Conservation (phyloP, 2,113 vertebrate genomes). For the Hylia prasina region DNA sequence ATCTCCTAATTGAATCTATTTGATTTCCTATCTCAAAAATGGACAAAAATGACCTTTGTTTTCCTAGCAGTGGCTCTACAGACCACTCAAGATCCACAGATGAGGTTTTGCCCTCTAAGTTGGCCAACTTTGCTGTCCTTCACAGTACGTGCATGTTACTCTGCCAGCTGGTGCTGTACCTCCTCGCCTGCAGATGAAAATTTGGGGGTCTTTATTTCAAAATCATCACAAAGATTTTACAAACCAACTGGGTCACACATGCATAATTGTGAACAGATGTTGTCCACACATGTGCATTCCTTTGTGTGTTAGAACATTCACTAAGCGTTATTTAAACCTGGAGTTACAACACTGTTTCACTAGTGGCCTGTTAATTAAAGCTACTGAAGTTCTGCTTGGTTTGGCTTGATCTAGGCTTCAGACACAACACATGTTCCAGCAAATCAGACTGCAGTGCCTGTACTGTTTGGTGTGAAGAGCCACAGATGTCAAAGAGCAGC, state of each 20-base stretch:
- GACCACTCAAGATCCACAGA: background rate
- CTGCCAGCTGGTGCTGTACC: background rate
- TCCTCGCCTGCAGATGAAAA: background rate
- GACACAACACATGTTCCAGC: background rate
- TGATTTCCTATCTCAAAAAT: background rate
- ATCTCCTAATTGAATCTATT: background rate
- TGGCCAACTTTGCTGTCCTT: background rate
- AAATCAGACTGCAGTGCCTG: background rate
- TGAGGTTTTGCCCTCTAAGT: background rate
- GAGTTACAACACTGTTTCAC: background rate
- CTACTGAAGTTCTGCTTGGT: background rate
- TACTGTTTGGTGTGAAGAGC: background rate
- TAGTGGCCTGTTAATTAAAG: background rate
- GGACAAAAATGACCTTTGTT: background rate
- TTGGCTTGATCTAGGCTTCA: background rate
- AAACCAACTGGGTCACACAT: background rate
- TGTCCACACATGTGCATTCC: background rate
- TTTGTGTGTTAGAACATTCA: background rate
- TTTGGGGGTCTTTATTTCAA: background rate
- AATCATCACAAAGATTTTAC: background rate
- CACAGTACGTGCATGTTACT: background rate
- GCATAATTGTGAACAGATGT: background rate
- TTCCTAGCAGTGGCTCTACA: constrained; percentile 6
- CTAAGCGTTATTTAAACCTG: background rate
- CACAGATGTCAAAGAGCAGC: background rate